Base-by-base conservation (phyloP, 2,888 invertebrate genomes). In the Trichopoda pennipes region DNA sequence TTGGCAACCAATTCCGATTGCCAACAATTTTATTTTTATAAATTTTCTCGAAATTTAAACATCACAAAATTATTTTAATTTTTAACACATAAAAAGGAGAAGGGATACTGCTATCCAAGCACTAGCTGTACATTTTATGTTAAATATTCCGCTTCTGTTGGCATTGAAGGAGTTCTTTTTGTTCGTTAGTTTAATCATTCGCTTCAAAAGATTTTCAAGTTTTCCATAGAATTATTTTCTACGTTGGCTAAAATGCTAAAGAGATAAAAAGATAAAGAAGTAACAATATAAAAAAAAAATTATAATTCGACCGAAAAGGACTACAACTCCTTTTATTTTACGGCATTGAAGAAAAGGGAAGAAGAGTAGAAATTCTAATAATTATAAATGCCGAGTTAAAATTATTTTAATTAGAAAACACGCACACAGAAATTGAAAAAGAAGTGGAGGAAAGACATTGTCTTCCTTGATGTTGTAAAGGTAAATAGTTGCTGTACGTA, bases 311-410 rank as follows among this genome's bases (percentile, higher is more conserved):
- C 21, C 63, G 32, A 55, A 23, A 35, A 53, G 21, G 14, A 32
- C 14, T n/a, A n/a, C n/a, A n/a, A n/a, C n/a, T 32, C 44, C 2
- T 16, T n/a, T 21, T 55, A 47, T 64, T 66, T 74, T 47, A 74
- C 55, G 21, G 32, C 21, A 51, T 55, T 55, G n/a, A 55, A 47
- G 42, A 21, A 38, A 1, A 23, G n/a, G n/a, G 6, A 44, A 44
- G 0, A 44, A 44, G 47, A 17, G 49, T 49, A 49, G 9, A 38
- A 49, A 23, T 17, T 42, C 8, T 23, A 23, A 44, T 44, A 49
- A 70, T 60, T 60, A 60, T 38, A 60, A 72, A 38, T 61, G 51
- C 23, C 9, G 60, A 44, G 17, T 51, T 23, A 32, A 32, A 55
- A 55, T 7, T 28, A 55, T 10, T 32, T 55, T 21, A 19, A 47